Evolutionary conservation across 2,888 invertebrate species (phyloP), one percentile per base, ranked within the genome.

Genomic region (Homarus gammarus): DNA sequence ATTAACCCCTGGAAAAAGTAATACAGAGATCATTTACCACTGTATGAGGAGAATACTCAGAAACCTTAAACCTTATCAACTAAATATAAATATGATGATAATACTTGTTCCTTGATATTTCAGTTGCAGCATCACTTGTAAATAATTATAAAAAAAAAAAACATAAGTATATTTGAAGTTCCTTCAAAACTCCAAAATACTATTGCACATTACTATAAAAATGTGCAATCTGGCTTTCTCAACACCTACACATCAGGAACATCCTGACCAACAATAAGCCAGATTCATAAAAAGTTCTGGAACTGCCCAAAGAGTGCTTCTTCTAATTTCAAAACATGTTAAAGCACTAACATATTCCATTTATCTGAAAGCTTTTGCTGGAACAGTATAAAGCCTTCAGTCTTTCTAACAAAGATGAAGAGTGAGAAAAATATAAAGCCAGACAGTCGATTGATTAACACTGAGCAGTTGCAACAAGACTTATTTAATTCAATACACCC

Each of bases 21-120:
- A 79, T 56, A 86, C 78, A 86, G 86, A 86, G 86, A 86, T 86
- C 86, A 86, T 27, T 79, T 68, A 79, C 77, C 51, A 72, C 70
- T 79, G 64, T 38, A 85, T 49, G 27, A 87, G 79, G 78, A 77
- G 49, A 78, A n/a, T 44, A 70, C 84, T 61, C 61, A 84, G 2
- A 49, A 38, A 64, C 64, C 82, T 68, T 70, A 77, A 89, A 78
- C 77, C 88, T 84, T 89, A 84, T 33, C n/a, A 84, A 83, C 88
- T 89, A 89, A 64, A 89, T 89, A 89, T 89, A 89, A 84, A 89
- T 84, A 89, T 78, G 84, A 70, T 83, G 75, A 82, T 87, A 89
- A 89, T 89, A 89, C 84, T 84, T 89, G 77, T 77, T 89, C 88
- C 88, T 89, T 89, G 88, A 89, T 89, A 89, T 84, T 89, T 78